These are phyloP conservation scores for Myiozetetes cayanensis DNA, from an alignment of 2,113 vertebrate species.

Conservation along the genomic window DNA sequence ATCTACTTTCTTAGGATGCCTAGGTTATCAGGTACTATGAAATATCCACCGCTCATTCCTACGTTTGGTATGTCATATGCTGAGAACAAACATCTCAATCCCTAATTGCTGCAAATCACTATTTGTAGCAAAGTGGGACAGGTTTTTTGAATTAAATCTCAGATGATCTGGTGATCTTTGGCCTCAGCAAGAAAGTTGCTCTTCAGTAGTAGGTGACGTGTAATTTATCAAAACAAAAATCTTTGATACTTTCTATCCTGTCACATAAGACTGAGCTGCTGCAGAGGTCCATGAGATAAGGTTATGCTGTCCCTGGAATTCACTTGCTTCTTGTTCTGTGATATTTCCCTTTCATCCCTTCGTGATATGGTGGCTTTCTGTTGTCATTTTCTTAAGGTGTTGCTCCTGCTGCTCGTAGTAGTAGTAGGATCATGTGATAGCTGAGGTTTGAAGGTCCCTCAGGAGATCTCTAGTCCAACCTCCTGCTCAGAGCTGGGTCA, in stretches of 20 bases:
- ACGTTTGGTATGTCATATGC: not conserved
- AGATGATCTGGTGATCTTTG: not conserved
- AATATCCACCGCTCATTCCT: not conserved
- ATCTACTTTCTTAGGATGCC: not conserved
- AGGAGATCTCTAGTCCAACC: not conserved
- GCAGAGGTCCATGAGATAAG: not conserved
- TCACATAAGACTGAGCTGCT: not conserved
- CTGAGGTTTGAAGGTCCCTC: not conserved
- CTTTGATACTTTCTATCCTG: not conserved
- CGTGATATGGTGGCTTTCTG: not conserved
- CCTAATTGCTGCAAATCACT: accelerated
- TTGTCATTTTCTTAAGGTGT: not conserved
- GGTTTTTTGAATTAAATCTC: not conserved
- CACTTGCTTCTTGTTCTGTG: not conserved
- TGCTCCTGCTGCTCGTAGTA: not conserved
- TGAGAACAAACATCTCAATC: not conserved
- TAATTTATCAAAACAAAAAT: not conserved
- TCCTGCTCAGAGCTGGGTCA: not conserved
- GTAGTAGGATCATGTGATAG: not conserved
- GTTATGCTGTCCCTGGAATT: not conserved
- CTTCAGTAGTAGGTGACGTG: not conserved
- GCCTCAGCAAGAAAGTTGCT: not conserved
- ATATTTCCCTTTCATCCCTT: not conserved
- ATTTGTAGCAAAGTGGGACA: not conserved
- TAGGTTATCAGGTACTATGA: not conserved